Evolutionary conservation across 1,140 invertebrate genomes (phyloP).

Genomic region (Ephestia elutella): DNA sequence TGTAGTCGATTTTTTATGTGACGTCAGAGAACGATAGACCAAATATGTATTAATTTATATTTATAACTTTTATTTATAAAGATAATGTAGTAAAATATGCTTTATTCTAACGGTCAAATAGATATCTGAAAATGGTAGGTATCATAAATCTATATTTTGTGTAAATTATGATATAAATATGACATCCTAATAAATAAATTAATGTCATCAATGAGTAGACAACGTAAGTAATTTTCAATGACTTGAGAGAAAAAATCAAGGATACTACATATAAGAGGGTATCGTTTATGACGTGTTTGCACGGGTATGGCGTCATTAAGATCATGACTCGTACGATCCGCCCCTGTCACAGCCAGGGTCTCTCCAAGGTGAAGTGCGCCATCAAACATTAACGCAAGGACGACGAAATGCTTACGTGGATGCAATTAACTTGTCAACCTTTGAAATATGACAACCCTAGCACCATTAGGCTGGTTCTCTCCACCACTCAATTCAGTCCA

Average conservation of each 20-base stretch:
- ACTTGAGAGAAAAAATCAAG: background rate
- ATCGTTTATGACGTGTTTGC: background rate
- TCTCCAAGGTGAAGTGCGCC: conserved; percentile 54
- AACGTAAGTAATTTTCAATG: too few relatives aligned
- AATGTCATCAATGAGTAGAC: too few relatives aligned
- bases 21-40: too few relatives aligned
- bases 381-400: conserved; percentile 53
- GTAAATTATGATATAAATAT: too few relatives aligned
- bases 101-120: too few relatives aligned
- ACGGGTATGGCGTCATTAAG: background rate
- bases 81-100: too few relatives aligned
- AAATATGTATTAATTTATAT: too few relatives aligned
- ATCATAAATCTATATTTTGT: too few relatives aligned
- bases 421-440: conserved; percentile 58
- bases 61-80: too few relatives aligned
- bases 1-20: too few relatives aligned
- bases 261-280: background rate
- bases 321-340: background rate
- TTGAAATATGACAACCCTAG: conserved; percentile 51
- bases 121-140: too few relatives aligned
- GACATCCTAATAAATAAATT: too few relatives aligned
- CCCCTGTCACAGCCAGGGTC: conserved; percentile 28
- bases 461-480: conserved; percentile 31
- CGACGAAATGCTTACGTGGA: conserved; percentile 41
- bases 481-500: conserved; percentile 18